These are phyloP conservation scores for Protodeltote pygarga DNA, from an alignment of 2,888 invertebrate species.

Conservation along the genomic window DNA sequence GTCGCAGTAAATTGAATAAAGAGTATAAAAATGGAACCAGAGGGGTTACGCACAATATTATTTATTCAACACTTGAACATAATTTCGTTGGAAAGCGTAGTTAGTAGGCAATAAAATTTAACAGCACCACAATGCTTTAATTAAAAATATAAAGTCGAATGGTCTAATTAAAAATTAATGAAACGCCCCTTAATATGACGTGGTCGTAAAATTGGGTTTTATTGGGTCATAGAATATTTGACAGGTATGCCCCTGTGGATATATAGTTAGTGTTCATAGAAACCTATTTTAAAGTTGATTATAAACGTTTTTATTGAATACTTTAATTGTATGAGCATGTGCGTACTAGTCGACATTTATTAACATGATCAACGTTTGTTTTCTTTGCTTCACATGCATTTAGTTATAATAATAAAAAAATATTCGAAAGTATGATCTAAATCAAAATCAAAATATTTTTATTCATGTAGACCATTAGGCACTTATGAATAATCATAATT, in stretches of 20 bases:
- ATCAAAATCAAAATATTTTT: too few relatives aligned
- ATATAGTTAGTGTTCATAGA: not conserved
- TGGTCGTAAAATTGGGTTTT: constrained; percentile 45
- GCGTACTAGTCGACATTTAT: too few relatives aligned
- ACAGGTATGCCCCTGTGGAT: constrained; percentile 16
- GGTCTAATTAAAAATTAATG: constrained; percentile 54
- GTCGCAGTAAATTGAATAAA: constrained; percentile 30
- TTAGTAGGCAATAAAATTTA: constrained; percentile 47
- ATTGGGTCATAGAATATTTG: constrained; percentile 37
- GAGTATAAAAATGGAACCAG: constrained; percentile 28
- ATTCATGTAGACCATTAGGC: not conserved
- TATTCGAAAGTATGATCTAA: too few relatives aligned
- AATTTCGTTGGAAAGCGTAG: constrained; percentile 27
- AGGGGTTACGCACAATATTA: constrained; percentile 29
- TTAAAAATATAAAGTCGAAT: constrained; percentile 50
- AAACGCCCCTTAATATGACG: constrained; percentile 40
- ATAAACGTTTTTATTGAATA: not conserved
- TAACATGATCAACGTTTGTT: too few relatives aligned
- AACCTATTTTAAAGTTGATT: not conserved
- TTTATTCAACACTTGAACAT: constrained; percentile 33
- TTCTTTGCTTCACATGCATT: too few relatives aligned
- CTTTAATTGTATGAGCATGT: not conserved
- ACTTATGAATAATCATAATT: too few relatives aligned
- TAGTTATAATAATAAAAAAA: too few relatives aligned
- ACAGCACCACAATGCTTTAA: constrained; percentile 54